Conservation (phyloP, 2,113 vertebrate genomes). For the Varanus komodoensis region DNA sequence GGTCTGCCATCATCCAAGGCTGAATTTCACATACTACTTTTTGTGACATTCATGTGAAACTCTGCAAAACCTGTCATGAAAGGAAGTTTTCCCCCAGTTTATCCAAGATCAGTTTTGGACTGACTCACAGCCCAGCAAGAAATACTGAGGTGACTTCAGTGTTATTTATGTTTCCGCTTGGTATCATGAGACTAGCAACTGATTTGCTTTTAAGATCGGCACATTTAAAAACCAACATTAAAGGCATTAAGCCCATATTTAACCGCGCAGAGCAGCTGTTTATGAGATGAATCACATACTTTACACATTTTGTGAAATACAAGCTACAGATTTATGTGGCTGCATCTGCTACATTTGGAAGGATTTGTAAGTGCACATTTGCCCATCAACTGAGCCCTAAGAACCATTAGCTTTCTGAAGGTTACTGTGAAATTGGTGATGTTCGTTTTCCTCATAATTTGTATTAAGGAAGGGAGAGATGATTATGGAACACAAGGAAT, state of each 20-base stretch:
- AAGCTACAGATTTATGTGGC: slow-evolving; percentile 64
- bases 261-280: slow-evolving; percentile 67
- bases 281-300: slow-evolving; percentile 60
- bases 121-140: slow-evolving; percentile 69
- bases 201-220: slow-evolving; percentile 72
- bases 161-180: slow-evolving; percentile 74
- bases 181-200: slow-evolving; percentile 64
- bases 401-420: slow-evolving; percentile 19
- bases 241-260: slow-evolving; percentile 59
- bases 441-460: not conserved
- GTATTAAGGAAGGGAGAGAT: not conserved
- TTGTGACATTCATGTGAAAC: slow-evolving; percentile 44
- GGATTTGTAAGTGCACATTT: slow-evolving; percentile 24
- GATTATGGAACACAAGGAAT: not conserved
- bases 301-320: slow-evolving; percentile 65
- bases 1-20: slow-evolving; percentile 57
- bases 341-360: slow-evolving; percentile 15
- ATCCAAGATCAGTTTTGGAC: slow-evolving; percentile 70
- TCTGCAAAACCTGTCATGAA: slow-evolving; percentile 70
- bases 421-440: slow-evolving; percentile 16
- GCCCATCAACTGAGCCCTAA: slow-evolving; percentile 26
- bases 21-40: slow-evolving; percentile 33
- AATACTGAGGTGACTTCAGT: slow-evolving; percentile 74
- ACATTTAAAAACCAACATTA: slow-evolving; percentile 67
- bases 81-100: slow-evolving; percentile 62